Evolutionary conservation across 2,113 vertebrate species (phyloP).

Genomic region (Tauraco erythrolophus): DNA sequence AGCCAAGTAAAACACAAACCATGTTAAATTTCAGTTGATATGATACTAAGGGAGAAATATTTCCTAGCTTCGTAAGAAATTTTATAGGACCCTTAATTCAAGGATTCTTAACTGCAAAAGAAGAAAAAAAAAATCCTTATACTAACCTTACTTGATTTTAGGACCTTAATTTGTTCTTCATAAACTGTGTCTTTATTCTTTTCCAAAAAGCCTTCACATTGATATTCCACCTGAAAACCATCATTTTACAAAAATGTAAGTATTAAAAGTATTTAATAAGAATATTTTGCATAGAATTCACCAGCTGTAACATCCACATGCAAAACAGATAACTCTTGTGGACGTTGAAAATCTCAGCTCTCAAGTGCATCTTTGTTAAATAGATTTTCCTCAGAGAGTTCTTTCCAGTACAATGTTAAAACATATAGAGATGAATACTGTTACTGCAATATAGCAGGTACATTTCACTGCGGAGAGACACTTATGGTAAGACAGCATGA

Average conservation of each 20-base stretch:
- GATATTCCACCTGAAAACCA: slow-evolving; percentile 93
- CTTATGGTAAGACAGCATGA: neutral
- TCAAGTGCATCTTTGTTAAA: neutral
- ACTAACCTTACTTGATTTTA: slow-evolving; percentile 97
- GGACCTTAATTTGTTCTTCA: slow-evolving; percentile 95
- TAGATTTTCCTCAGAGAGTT: neutral
- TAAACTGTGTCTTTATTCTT: slow-evolving; percentile 99
- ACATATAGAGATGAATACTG: neutral
- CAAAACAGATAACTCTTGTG: neutral
- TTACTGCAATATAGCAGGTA: neutral
- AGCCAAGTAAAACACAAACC: neutral
- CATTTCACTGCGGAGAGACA: neutral
- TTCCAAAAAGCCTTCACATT: slow-evolving; percentile 96
- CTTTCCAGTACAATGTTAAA: neutral
- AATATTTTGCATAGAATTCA: neutral
- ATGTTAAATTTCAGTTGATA: neutral
- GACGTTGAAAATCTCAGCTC: neutral
- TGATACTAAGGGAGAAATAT: neutral
- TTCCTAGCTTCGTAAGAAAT: neutral
- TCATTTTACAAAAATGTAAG: neutral
- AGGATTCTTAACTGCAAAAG: neutral
- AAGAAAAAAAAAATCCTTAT: neutral
- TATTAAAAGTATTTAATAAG: neutral
- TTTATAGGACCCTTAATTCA: neutral
- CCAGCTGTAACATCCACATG: neutral